These are phyloP conservation scores for Lacanobia wlatinum DNA, from an alignment of 2,888 invertebrate species.

Conservation along the genomic window DNA sequence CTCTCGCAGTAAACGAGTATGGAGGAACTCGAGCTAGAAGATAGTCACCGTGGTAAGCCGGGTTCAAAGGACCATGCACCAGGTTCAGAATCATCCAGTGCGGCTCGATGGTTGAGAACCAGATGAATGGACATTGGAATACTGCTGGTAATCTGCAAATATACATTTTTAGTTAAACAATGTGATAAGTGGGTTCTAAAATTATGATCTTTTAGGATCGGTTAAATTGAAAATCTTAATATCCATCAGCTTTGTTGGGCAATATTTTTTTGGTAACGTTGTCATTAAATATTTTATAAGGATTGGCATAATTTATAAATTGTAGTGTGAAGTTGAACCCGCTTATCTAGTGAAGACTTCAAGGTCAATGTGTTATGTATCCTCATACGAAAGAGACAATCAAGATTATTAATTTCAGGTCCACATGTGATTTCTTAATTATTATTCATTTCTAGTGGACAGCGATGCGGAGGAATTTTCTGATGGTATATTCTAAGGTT, in stretches of 20 bases:
- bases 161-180: background rate
- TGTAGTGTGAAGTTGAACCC: too few relatives aligned
- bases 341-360: background rate
- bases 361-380: background rate
- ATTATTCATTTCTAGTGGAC: too few relatives aligned
- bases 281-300: background rate
- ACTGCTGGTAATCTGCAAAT: constrained; percentile 71
- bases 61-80: constrained; percentile 70
- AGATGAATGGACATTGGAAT: constrained; percentile 75
- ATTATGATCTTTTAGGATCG: background rate
- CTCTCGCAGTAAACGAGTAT: constrained; percentile 68
- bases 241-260: too few relatives aligned
- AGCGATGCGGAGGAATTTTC: too few relatives aligned
- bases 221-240: too few relatives aligned
- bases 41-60: constrained; percentile 66
- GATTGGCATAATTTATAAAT: background rate
- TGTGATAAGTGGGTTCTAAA: background rate
- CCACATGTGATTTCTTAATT: background rate
- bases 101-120: constrained; percentile 73
- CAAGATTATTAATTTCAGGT: background rate
- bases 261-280: too few relatives aligned
- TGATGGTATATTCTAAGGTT: too few relatives aligned
- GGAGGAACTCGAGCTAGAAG: constrained; percentile 61
- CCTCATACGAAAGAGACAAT: background rate
- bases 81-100: constrained; percentile 67